Conservation (phyloP, 2,113 vertebrate species). For the Mesitornis unicolor region DNA sequence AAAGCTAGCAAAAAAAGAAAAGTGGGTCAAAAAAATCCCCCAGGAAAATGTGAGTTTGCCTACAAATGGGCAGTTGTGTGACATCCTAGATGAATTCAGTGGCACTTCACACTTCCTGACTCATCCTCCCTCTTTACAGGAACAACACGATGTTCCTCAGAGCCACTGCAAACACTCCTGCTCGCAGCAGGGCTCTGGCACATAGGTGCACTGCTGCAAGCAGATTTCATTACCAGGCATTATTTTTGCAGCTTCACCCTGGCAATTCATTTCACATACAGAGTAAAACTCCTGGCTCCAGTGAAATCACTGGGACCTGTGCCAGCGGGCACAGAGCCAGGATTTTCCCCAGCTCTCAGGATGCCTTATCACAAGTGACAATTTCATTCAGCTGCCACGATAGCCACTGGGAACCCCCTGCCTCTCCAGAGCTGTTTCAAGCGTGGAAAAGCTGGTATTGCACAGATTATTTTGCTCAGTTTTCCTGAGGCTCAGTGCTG, state of each 20-base stretch:
- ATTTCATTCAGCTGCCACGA: constrained; percentile 12
- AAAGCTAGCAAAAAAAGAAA: neutral
- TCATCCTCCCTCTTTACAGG: neutral
- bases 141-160: fast-evolving
- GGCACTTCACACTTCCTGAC: neutral
- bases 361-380: constrained; percentile 22
- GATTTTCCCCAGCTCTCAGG: neutral
- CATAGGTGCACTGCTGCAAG: neutral
- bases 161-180: neutral
- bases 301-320: neutral
- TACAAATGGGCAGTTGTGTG: neutral
- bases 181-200: neutral
- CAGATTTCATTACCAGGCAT: neutral
- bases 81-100: neutral
- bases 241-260: constrained; percentile 38
- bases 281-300: neutral
- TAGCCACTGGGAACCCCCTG: constrained; percentile 9
- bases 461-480: neutral
- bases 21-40: neutral
- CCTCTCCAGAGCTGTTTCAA: neutral
- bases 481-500: neutral
- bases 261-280: neutral
- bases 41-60: neutral
- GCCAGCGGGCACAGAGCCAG: constrained; percentile 5
- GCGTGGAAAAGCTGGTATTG: neutral